These are phyloP conservation scores for Oxygymnocypris stewartii DNA, from an alignment of 2,113 vertebrate genomes.

Conservation along the genomic window DNA sequence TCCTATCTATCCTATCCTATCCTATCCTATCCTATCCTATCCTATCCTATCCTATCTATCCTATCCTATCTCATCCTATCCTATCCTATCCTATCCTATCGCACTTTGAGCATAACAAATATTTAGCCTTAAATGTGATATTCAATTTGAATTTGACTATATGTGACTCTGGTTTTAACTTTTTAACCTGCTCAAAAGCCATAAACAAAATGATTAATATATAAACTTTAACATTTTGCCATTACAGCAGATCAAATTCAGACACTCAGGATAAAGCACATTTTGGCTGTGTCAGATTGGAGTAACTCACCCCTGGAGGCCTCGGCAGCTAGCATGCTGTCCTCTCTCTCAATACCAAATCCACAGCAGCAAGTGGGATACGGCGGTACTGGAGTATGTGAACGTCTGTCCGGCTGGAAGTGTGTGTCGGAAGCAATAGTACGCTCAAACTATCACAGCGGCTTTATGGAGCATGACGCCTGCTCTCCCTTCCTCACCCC, in stretches of 20 bases:
- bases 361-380: not conserved
- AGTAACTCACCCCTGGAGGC: conserved; percentile 72
- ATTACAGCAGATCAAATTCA: not conserved
- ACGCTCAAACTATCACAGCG: conserved; percentile 51
- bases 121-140: not conserved
- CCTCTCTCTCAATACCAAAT: conserved; percentile 34
- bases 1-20: not conserved
- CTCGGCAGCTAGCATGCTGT: conserved; percentile 57
- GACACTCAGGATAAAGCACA: not conserved
- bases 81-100: not conserved
- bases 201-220: not conserved
- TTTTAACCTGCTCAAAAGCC: not conserved
- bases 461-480: conserved; percentile 55
- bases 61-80: not conserved
- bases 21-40: not conserved
- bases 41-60: not conserved
- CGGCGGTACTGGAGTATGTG: not conserved
- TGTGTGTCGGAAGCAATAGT: conserved; percentile 53
- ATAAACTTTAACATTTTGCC: not conserved
- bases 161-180: not conserved
- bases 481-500: conserved; percentile 37
- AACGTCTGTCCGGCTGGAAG: conserved; percentile 34
- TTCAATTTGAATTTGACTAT: not conserved
- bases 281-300: not conserved
- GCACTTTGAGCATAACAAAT: too few relatives aligned